Evolutionary conservation across 2,888 invertebrate genomes (phyloP).

Genomic region (Ecliptopera silaceata): DNA sequence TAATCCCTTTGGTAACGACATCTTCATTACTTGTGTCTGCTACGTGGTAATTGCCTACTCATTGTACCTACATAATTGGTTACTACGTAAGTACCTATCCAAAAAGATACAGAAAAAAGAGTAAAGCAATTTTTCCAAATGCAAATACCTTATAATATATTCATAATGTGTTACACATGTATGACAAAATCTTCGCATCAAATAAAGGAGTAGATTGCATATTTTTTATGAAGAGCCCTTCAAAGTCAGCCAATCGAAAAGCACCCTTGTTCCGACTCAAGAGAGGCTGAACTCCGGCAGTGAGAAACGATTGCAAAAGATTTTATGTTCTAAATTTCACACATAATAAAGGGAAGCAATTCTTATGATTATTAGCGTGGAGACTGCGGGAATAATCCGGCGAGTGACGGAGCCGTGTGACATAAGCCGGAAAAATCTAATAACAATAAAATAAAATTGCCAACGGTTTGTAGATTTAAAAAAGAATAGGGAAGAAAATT

Average conservation of each 20-base stretch:
- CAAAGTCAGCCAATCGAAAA: constrained; percentile 45
- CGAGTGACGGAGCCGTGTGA: constrained; percentile 75
- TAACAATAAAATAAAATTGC: constrained; percentile 84
- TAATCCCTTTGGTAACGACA: constrained; percentile 74
- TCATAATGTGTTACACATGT: constrained; percentile 70
- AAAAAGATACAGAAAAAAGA: constrained; percentile 13
- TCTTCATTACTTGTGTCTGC: constrained; percentile 76
- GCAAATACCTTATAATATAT: constrained; percentile 70
- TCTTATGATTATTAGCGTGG: constrained; percentile 82
- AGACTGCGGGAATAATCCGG: constrained; percentile 81
- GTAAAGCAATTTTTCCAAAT: constrained; percentile 43
- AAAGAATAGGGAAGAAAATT: constrained; percentile 78
- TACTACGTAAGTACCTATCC: not conserved
- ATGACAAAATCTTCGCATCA: constrained; percentile 63
- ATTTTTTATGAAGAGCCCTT: constrained; percentile 61
- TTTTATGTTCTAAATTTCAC: constrained; percentile 79
- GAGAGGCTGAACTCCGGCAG: constrained; percentile 46
- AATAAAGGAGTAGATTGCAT: constrained; percentile 63
- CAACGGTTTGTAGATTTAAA: constrained; percentile 80
- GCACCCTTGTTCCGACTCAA: constrained; percentile 47
- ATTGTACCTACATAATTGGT: not conserved
- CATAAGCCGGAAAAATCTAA: constrained; percentile 83
- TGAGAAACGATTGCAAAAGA: constrained; percentile 48
- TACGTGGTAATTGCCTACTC: constrained; percentile 32
- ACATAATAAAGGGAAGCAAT: constrained; percentile 81